Evolutionary conservation across 1,140 invertebrate genomes (phyloP), one percentile per base, ranked within the genome.

Genomic region (Scylla paramamosain): DNA sequence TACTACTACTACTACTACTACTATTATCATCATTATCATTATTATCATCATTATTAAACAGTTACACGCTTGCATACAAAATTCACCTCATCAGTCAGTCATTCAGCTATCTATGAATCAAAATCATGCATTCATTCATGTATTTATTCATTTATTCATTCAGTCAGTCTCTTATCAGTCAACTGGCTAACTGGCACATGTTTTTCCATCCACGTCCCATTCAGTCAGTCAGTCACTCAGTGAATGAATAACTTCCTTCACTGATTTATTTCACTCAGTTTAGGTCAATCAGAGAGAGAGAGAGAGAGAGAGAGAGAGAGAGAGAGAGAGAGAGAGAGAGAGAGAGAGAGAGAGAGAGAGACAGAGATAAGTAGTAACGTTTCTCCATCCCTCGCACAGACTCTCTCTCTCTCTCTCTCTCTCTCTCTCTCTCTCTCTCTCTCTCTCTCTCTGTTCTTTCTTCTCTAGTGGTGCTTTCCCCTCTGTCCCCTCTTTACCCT

Each of bases 401-500:
- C 46, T 48, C 46, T 48, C 46, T 59, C 52, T 59, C 52, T 59
- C 52, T 59, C 52, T 59, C 52, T 59, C 52, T 59, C 52, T 59
- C 52, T 59, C 52, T 59, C 52, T 59, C 52, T 59, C 52, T 59
- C 52, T 59, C 52, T 59, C 52, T 59, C 67, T 77, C n/a, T 77
- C 67, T n/a, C 67, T 77, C 29, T 28, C 59, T 77, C 28, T n/a
- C 90, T 77, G 7, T 28, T 91, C 89, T 91, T 77, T 91, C 90
- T 91, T 39, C 39, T 46, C 31, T 46, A 39, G 84, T 46, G 84
- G 84, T 10, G 31, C 83, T 14, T 87, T 46, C 84, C 84, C 84
- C 32, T 91, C 59, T n/a, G 31, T 59, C 28, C 29, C 48, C 90
- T 77, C 28, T 87, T 77, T 77, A 25, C 67, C 67, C 67, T 77